Conservation (phyloP, 1,140 invertebrate species). For the Neodiprion lecontei region DNA sequence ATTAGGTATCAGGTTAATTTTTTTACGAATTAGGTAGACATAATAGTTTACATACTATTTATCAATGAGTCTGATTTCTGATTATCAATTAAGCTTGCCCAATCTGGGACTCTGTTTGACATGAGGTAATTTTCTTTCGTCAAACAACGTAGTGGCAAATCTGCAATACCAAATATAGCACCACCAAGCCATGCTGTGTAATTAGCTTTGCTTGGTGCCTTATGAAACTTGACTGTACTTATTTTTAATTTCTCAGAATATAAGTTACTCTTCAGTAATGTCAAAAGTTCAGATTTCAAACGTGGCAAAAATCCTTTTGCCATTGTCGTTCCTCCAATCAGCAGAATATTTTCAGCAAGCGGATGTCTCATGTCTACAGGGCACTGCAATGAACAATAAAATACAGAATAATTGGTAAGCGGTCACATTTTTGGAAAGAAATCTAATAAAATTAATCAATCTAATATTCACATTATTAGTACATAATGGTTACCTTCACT, state of each 20-base stretch:
- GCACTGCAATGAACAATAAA: slow-evolving; percentile 63
- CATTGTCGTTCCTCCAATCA: slow-evolving; percentile 87
- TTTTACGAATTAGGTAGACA: too few species aligned
- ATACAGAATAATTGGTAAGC: not conserved
- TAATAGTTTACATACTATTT: not conserved
- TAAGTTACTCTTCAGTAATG: slow-evolving; percentile 67
- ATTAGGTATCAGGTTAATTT: too few species aligned
- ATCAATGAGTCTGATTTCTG: slow-evolving; percentile 27
- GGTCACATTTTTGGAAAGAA: slow-evolving; percentile 17
- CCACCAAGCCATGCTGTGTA: slow-evolving; percentile 87
- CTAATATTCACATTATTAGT: slow-evolving; percentile 5
- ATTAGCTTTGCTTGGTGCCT: slow-evolving; percentile 81
- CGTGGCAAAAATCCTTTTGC: slow-evolving; percentile 79
- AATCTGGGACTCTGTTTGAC: slow-evolving; percentile 77
- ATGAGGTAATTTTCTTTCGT: slow-evolving; percentile 79
- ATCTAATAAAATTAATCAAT: not conserved
- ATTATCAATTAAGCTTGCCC: slow-evolving; percentile 78
- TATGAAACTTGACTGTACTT: slow-evolving; percentile 79
- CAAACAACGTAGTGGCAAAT: slow-evolving; percentile 75
- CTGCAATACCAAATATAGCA: slow-evolving; percentile 84
- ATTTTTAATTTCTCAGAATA: slow-evolving; percentile 73
- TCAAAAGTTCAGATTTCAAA: slow-evolving; percentile 76
- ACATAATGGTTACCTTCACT: slow-evolving; percentile 66
- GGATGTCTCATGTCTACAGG: slow-evolving; percentile 76
- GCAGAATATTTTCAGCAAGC: slow-evolving; percentile 82